A percentile compares a stretch with the other conserved stretches of the same genome.
Conservation (phyloP, 2,797 vertebrate genomes). For the Cyprinella venusta region DNA sequence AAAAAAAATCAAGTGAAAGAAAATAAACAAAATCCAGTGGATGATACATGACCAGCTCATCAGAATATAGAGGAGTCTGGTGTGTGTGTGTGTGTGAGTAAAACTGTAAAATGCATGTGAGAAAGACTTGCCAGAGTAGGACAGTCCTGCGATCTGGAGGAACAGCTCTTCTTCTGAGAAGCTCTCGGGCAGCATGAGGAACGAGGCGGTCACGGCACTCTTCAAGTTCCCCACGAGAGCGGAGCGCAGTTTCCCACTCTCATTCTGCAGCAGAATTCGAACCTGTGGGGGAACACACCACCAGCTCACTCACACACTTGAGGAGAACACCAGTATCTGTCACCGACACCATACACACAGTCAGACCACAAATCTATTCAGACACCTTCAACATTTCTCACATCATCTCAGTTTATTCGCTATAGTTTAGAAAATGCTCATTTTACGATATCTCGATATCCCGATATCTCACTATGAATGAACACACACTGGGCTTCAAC, state of each 20-base stretch:
- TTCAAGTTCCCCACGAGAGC: conserved; percentile 89
- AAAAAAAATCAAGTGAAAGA: too few relatives aligned
- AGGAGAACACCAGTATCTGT: background rate
- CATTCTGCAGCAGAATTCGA: conserved; percentile 86
- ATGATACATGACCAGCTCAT: too few relatives aligned
- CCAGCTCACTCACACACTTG: too few relatives aligned
- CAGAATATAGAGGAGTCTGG: too few relatives aligned
- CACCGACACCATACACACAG: background rate
- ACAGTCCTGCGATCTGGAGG: conserved; percentile 90
- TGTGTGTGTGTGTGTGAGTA: background rate
- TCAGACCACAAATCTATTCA: too few relatives aligned
- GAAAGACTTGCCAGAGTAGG: conserved; percentile 84
- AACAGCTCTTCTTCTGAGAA: conserved; percentile 94
- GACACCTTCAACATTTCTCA: too few relatives aligned
- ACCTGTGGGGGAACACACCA: conserved; percentile 75
- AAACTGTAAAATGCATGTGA: background rate
- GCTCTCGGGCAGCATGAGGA: conserved; percentile 95
- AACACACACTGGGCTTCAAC: too few relatives aligned
- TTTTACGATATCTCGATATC: too few relatives aligned
- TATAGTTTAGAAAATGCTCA: too few relatives aligned
- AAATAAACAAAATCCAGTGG: too few relatives aligned
- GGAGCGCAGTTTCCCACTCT: conserved; percentile 80
- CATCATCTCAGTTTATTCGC: too few relatives aligned
- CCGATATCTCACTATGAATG: too few relatives aligned
- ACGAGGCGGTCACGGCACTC: conserved; percentile 88